Evolutionary conservation across 2,888 invertebrate genomes (phyloP), one percentile per base, ranked within the genome.

Genomic region (Coelinius sp.): DNA sequence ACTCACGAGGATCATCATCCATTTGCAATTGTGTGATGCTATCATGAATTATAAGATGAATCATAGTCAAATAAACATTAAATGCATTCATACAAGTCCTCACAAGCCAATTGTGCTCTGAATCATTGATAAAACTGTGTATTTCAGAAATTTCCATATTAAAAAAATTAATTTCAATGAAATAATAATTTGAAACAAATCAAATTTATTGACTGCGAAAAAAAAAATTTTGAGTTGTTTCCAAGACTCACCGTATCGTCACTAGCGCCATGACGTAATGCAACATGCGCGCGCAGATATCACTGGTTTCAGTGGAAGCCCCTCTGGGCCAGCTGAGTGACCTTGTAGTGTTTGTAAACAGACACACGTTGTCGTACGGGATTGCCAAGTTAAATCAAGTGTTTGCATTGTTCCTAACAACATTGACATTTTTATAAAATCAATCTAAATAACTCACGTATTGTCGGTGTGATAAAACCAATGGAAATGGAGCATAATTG

Each of bases 301-400:
- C 74, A 10, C 12, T 46, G 31, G 70, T 74, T 76, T 25, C n/a
- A n/a, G n/a, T 25, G 12, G 46, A 49, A 78, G 77, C 71, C 76
- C 71, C 73, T 76, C 77, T 79, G 81, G 82, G 82, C 81, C 83
- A 83, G 84, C 88, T 86, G 89, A 89, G 89, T 92, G 92, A 92
- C 92, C 92, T 93, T 93, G 92, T 91, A 88, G 88, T 92, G 92
- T 93, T 93, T 93, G 93, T 93, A 93, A 93, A 93, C 93, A 93
- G 90, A 91, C 90, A 90, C 91, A 91, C 89, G 91, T 91, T 91
- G 90, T 88, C 88, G 82, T 62, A 76, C 79, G 79, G n/a, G 81
- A 79, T 76, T 74, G 72, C 52, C 56, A 64, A 75, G 73, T 71
- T 71, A 59, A 70, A 68, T 44, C 20, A 46, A 64, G 66, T 53